Base-by-base conservation (phyloP, 2,113 vertebrate species). In the Ornithorhynchus anatinus region DNA sequence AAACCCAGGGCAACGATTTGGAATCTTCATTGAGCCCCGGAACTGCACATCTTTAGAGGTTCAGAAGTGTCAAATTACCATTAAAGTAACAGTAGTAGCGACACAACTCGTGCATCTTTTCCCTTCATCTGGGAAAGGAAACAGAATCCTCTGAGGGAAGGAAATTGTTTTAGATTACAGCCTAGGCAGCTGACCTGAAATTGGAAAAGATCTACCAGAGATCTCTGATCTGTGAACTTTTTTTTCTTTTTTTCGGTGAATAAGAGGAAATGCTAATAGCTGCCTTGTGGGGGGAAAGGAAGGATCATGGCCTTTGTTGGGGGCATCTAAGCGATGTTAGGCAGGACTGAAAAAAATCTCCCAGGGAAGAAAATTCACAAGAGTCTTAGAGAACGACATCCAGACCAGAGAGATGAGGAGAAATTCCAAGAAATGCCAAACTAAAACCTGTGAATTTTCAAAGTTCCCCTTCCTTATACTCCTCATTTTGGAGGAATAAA, bases 341-440 rank as follows among this genome's bases (percentile, higher is more conserved):
- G 72, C 58, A 63, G 63, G 36, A 59, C 43, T 68, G 53, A 64
- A n/a, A n/a, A 53, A 54, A 27, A 58, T 37, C 31, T 80, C 75
- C 77, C 83, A 81, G 80, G 70, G 79, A 81, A 88, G 77, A 20
- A 42, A 54, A 74, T 68, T 77, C 47, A 37, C 64, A 72, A 67
- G 77, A 77, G 64, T 62, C 71, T 69, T 81, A 69, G 69, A 85
- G 61, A 44, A 59, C 53, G 76, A 78, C 56, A 72, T 81, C 69
- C 73, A 81, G 81, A 84, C 78, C 73, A 71, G 70, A 61, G 36
- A 69, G 51, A 65, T 40, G 63, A 77, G 76, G 80, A 81, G 78
- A 87, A 84, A 62, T 65, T 72, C 66, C 80, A 72, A 53, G 58
- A 59, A 43, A 32, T 27, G 69, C 74, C 65, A 72, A 80, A 72